Evolutionary conservation across 2,113 vertebrate species (phyloP).

Genomic region (Numenius arquata): DNA sequence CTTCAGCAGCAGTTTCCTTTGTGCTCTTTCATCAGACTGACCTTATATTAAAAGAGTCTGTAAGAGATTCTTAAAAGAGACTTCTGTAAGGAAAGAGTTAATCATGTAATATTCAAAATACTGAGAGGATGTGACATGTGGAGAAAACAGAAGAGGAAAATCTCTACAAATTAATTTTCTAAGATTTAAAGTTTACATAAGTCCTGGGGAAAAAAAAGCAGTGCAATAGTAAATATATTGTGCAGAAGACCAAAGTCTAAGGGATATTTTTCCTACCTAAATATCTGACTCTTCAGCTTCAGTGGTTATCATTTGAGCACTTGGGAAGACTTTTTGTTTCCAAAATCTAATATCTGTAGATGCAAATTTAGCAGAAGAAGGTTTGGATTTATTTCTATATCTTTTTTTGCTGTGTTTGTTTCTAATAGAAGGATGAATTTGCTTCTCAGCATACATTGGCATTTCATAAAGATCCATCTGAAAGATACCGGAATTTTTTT

Average conservation of each 20-base stretch:
- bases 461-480: conserved; percentile 43
- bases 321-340: neutral
- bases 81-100: neutral
- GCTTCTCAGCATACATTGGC: neutral
- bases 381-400: neutral
- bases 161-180: neutral
- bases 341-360: conserved; percentile 18
- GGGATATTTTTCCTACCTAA: neutral
- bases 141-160: neutral
- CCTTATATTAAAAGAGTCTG: neutral
- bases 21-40: neutral
- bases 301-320: neutral
- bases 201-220: neutral
- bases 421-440: conserved; percentile 45
- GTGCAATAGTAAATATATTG: neutral
- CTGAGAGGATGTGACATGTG: neutral
- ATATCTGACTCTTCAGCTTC: neutral
- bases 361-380: neutral
- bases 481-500: conserved; percentile 40
- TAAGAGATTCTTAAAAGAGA: too few relatives aligned
- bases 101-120: neutral
- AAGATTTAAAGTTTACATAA: neutral
- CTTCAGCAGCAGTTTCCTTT: neutral
- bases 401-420: neutral
- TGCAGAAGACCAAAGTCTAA: neutral